phyloP scores from a whole-genome alignment of 2,888 invertebrate species.

The Andrena marginata region DNA sequence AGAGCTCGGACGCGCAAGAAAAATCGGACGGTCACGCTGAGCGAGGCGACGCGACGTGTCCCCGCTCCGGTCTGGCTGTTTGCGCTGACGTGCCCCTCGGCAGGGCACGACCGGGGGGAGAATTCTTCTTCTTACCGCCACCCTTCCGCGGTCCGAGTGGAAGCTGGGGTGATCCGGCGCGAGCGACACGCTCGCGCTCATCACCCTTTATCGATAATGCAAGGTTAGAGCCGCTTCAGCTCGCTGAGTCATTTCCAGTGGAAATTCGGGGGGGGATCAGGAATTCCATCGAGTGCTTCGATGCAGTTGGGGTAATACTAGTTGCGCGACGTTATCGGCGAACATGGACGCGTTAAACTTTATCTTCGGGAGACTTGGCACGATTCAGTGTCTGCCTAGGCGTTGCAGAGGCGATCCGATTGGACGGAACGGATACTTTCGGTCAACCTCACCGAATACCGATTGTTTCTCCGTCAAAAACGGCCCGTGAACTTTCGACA shows the following conservation, averaged over 20 bases:
- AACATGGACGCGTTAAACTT: neutral
- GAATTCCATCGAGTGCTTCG: no score
- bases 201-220: neutral
- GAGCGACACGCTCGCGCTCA: neutral
- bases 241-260: neutral
- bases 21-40: slow-evolving; percentile 41
- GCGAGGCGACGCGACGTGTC: slow-evolving; percentile 3
- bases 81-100: slow-evolving; percentile 10
- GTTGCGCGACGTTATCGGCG: no score
- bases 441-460: slow-evolving; percentile 51
- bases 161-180: neutral
- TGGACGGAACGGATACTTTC: slow-evolving; percentile 23
- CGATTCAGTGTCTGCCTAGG: neutral
- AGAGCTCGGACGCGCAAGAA: slow-evolving; percentile 50
- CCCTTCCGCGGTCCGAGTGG: neutral
- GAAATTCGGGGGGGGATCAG: no score
- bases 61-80: neutral
- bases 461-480: slow-evolving; percentile 56
- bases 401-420: neutral
- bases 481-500: slow-evolving; percentile 57
- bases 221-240: neutral
- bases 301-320: no score
- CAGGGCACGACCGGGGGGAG: slow-evolving; percentile 13
- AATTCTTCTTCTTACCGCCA: slow-evolving; percentile 47
- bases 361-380: neutral